Evolutionary conservation across 2,113 vertebrate species (phyloP), one percentile per base, ranked within the genome.

Genomic region (western clawed frog (Xenopus tropicalis)): DNA sequence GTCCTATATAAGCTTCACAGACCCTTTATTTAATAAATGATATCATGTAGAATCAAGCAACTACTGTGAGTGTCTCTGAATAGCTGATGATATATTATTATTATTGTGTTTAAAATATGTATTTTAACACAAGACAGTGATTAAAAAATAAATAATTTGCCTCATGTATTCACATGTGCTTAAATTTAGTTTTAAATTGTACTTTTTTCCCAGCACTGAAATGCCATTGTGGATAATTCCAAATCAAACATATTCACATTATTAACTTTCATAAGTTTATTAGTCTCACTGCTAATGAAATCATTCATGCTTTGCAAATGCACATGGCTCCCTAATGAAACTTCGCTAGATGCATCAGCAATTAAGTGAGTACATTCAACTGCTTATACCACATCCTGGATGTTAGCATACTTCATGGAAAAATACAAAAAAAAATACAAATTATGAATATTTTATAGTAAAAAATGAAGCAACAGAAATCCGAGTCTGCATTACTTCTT

Each of bases 231-330:
- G 83, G 83, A 84, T 86, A 87, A 88, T 90, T 90, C 86, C 89
- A 90, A 88, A 87, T 88, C 89, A 91, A 91, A 91, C 91, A 90
- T 91, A 90, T 90, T 90, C 89, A 88, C 89, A 88, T 90, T 91
- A 89, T 91, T 92, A 91, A 91, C 91, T 91, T 90, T 90, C 87
- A 87, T 88, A 91, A 90, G 89, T 92, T 89, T 90, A 90, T 91
- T 90, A 90, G 89, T 87, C 88, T 90, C 88, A 70, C 82, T 79
- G 88, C 89, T 90, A 88, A 91, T 89, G 87, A 90, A 88, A 88
- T 84, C 87, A 85, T 86, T 88, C 91, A 89, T 89, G 88, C 90
- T 88, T 89, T 86, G 85, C 89, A 86, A 87, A 87, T 74, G 83
- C 89, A 85, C 89, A 87, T 80, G 81, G 86, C 83, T 87, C 86